Base-by-base conservation (phyloP, 1,140 invertebrate species). In the Homalodisca vitripennis region DNA sequence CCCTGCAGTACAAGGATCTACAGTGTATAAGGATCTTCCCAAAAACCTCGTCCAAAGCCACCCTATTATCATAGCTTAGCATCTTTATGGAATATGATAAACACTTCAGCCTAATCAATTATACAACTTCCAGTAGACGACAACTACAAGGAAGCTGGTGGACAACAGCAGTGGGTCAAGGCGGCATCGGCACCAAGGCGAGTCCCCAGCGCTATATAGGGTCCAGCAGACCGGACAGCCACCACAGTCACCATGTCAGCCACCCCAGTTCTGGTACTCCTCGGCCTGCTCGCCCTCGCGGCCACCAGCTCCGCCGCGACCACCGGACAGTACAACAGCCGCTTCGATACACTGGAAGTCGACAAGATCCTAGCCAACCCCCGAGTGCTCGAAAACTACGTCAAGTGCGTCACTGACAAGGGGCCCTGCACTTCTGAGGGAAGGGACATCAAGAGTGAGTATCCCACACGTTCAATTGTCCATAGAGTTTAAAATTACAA, bases 371-470 rank as follows among this genome's bases (percentile, higher is more conserved):
- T 91, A 0, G 76, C 79, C 0, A 91, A 86, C 66, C 84, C 87
- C 0, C 81, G 88, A 57, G 78, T 92, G 14, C 77, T 91, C 1
- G 78, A 78, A 0, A 85, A 83, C 51, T 91, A 92, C 71, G 75
- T 83, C 1, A 84, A 89, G 67, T 92, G 91, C 74, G 71, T 92
- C 1, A 66, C 91, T 69, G 87, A 89, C 0, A 82, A 82, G 55
- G 88, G 86, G 12, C 82, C 83, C 10, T 92, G 91, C 78, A 88
- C 85, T 6, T 78, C 87, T n/a, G 89, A 91, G 57, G 89, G 83
- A 51, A 78, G 80, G 57, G 88, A 89, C 78, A 75, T 92, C 0
- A 92, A 87, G 82, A 83, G 89, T 87, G 79, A 80, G 85, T 84
- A 60, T 12, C 6, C 6, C 22, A 53, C 48, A 6, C 34, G n/a